A percentile compares a stretch with the other conserved stretches of the same genome.
These are phyloP conservation scores for Tetropium fuscum DNA, from an alignment of 2,888 invertebrate genomes.

Conservation along the genomic window DNA sequence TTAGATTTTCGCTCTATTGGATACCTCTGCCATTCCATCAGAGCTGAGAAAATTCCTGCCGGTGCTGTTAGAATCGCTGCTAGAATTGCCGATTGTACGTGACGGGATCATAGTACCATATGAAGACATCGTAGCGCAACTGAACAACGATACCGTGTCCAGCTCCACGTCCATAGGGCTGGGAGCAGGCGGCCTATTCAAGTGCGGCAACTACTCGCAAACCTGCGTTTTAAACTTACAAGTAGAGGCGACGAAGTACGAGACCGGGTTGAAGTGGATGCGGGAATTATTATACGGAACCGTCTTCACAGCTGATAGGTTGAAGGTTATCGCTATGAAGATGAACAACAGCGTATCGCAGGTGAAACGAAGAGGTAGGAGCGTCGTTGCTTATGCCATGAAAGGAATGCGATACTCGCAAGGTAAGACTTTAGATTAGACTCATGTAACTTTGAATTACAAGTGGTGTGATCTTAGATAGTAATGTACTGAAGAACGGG, in stretches of 20 bases:
- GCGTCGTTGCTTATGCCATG: constrained; percentile 74
- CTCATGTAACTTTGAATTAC: no score
- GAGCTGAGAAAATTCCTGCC: constrained; percentile 79
- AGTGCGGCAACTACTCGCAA: constrained; percentile 80
- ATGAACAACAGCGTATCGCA: constrained; percentile 85
- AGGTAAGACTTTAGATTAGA: constrained; percentile 49
- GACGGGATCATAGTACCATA: constrained; percentile 70
- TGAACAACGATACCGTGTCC: constrained; percentile 80
- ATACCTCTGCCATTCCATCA: constrained; percentile 73
- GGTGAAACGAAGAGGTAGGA: constrained; percentile 78
- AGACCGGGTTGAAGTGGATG: constrained; percentile 79
- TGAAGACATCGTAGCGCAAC: constrained; percentile 81
- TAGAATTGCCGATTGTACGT: constrained; percentile 80
- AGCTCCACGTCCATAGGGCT: constrained; percentile 75
- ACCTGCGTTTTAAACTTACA: constrained; percentile 75
- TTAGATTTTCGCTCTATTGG: constrained; percentile 80
- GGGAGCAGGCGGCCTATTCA: constrained; percentile 70
- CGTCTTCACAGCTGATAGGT: constrained; percentile 78
- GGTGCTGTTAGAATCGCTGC: constrained; percentile 78
- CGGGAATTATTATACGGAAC: constrained; percentile 80
- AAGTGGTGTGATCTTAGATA: no score
- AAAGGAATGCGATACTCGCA: constrained; percentile 70
- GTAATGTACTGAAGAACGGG: constrained; percentile 78
- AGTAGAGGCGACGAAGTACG: constrained; percentile 83
- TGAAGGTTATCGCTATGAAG: constrained; percentile 83